Base-by-base conservation (phyloP, 2,888 invertebrate species). In the Tenthredo notha region DNA sequence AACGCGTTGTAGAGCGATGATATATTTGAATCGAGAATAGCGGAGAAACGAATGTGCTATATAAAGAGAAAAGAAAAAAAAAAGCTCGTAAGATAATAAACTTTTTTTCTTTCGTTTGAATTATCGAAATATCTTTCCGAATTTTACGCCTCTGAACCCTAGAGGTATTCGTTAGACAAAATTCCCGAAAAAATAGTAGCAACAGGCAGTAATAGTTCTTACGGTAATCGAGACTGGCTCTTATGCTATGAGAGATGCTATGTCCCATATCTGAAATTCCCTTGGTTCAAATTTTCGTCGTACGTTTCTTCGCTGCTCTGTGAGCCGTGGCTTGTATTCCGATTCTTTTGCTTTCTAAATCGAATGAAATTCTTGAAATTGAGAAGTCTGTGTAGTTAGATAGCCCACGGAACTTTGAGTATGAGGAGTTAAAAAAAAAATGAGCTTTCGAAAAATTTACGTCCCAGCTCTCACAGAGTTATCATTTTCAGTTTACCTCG, bases 151-250 rank as follows among this genome's bases (percentile, higher is more conserved):
- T 4, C 21, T 43, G 18, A 74, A 25, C 21, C 21, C 1, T 43
- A 21, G 21, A 21, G 72, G 21, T 72, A 72, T 72, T 72, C 43
- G 40, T 40, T 40, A 43, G 29, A 7, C 37, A 4, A 80, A 58
- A 58, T 80, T 80, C 61, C 15, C n/a, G 37, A 61, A 5, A 40
- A 61, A 40, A 77, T 77, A 50, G 33, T 40, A 29, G 77, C 72
- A 40, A 72, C 77, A 77, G 77, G 54, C 75, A 61, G 80, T 5
- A 80, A 58, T n/a, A 43, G 61, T 80, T 80, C 80, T 61, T 72
- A n/a, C 29, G 33, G 12, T 78, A 74, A 74, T 78, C 50, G 78
- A 10, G 29, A 18, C 54, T 33, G 18, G 54, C 25, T 43, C 43
- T 43, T 15, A n/a, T n/a, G n/a, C n/a, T n/a, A n/a, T n/a, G n/a